phyloP scores from a whole-genome alignment of 1,140 invertebrate genomes.

The Drosophila sp. region DNA sequence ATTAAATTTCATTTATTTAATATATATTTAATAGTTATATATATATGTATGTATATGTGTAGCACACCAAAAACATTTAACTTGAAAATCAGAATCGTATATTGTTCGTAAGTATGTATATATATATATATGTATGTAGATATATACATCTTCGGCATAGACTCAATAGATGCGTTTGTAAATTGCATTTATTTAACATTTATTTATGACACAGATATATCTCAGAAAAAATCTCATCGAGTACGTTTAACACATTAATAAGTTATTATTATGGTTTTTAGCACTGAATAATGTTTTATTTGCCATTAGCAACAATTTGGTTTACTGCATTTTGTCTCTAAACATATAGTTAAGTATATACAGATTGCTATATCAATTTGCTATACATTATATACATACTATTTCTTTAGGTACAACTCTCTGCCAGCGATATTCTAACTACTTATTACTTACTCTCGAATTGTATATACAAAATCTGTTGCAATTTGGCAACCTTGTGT shows the following conservation, averaged over 20 bases:
- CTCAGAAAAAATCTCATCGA: slow-evolving; percentile 40
- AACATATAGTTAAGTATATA: neutral
- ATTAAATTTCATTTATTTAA: slow-evolving; percentile 68
- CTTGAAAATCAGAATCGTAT: slow-evolving; percentile 48
- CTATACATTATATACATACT: slow-evolving; percentile 22
- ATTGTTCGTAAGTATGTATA: slow-evolving; percentile 29
- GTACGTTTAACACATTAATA: slow-evolving; percentile 56
- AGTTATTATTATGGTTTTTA: slow-evolving; percentile 34
- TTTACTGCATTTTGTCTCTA: slow-evolving; percentile 29
- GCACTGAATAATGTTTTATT: slow-evolving; percentile 54
- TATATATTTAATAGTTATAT: slow-evolving; percentile 24
- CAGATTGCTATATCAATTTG: neutral
- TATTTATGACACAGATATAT: slow-evolving; percentile 58
- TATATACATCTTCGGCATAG: neutral
- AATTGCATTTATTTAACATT: slow-evolving; percentile 50
- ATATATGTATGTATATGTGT: neutral
- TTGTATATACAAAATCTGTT: slow-evolving; percentile 32
- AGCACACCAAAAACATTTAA: slow-evolving; percentile 57
- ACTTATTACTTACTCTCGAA: slow-evolving; percentile 6
- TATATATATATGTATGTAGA: slow-evolving; percentile 28
- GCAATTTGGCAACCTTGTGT: slow-evolving; percentile 42
- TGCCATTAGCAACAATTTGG: slow-evolving; percentile 61
- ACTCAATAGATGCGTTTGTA: slow-evolving; percentile 29
- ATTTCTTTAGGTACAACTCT: slow-evolving; percentile 73
- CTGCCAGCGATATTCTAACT: slow-evolving; percentile 44